These are phyloP conservation scores for Prorops nasuta DNA, from an alignment of 1,140 invertebrate species.

Conservation along the genomic window DNA sequence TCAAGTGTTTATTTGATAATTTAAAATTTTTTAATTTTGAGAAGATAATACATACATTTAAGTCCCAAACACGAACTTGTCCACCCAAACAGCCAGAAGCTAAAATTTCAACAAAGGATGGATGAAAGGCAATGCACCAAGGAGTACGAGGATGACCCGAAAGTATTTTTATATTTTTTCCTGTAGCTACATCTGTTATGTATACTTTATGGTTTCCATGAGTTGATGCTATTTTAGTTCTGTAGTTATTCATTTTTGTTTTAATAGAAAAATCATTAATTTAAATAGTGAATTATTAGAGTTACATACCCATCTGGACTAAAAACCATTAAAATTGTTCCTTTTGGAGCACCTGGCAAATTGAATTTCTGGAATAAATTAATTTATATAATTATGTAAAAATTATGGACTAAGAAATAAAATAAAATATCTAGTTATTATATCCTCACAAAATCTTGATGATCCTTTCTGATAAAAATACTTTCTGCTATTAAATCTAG, in stretches of 20 bases:
- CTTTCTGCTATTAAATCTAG: constrained; percentile 57
- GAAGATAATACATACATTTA: constrained; percentile 66
- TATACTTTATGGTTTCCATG: constrained; percentile 93
- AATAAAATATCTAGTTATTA: constrained; percentile 1
- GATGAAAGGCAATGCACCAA: constrained; percentile 90
- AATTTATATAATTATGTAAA: not conserved
- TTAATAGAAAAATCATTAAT: constrained; percentile 1
- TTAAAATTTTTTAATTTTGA: not conserved
- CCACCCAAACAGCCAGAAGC: constrained; percentile 88
- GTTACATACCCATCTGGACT: constrained; percentile 74
- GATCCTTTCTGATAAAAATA: constrained; percentile 54
- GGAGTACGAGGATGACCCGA: constrained; percentile 86
- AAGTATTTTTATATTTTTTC: constrained; percentile 76
- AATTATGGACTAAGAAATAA: constrained; percentile 2
- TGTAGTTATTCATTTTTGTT: constrained; percentile 33
- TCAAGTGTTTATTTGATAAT: not conserved
- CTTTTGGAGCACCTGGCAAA: constrained; percentile 70
- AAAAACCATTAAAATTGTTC: constrained; percentile 83
- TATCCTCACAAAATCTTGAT: constrained; percentile 55
- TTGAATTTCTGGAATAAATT: constrained; percentile 63
- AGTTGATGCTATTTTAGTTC: constrained; percentile 81
- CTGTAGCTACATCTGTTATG: constrained; percentile 77
- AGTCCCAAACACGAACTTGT: constrained; percentile 89
- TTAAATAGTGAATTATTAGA: constrained; percentile 6
- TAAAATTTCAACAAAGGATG: constrained; percentile 77